Base-by-base conservation (phyloP, 2,797 vertebrate species). In the Melopsittacus undulatus region DNA sequence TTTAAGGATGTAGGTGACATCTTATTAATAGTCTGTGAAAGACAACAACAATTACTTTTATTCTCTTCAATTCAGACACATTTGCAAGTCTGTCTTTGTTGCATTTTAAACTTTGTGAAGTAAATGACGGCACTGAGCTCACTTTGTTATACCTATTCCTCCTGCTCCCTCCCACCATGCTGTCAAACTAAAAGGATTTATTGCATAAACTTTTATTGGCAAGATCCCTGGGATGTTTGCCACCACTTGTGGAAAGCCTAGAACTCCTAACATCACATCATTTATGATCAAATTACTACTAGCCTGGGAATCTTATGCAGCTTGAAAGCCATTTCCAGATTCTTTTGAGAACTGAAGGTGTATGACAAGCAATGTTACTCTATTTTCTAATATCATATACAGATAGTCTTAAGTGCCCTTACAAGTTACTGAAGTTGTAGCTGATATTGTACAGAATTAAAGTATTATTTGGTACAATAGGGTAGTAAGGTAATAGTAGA, bases 1-100 rank as follows among this genome's bases (percentile, higher is more conserved):
- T 99, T 99, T 93, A 99, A 96, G 36, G 99, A 99, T 0, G 98
- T 99, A 42, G 99, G 99, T 75, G 99, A 99, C 99, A 99, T 99
- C 97, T 98, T 99, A 64, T 94, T 98, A 92, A 99, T 89, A 19
- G 78, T 98, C 99, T 99, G 96, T 32, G 87, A 79, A 91, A 70
- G 48, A 82, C 79, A 83, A n/a, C 8, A 69, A 90, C 27, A 61
- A 34, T 64, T 62, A 45, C 61, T 72, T 80, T 86, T 66, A 43
- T 59, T 66, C 38, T 42, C 36, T 79, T 76, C 73, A 48, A 45
- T 32, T 51, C 40, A 45, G 67, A 63, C 14, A 40, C 13, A 24
- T 78, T 24, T 84, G 13, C 17, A 62, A 75, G 30, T 56, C 46
- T 78, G 52, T 43, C 51, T 54, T 26, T 61, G 38, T 38, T 76